Evolutionary conservation across 2,797 vertebrate genomes (phyloP).

Genomic region (Sebastolobus altivelis): DNA sequence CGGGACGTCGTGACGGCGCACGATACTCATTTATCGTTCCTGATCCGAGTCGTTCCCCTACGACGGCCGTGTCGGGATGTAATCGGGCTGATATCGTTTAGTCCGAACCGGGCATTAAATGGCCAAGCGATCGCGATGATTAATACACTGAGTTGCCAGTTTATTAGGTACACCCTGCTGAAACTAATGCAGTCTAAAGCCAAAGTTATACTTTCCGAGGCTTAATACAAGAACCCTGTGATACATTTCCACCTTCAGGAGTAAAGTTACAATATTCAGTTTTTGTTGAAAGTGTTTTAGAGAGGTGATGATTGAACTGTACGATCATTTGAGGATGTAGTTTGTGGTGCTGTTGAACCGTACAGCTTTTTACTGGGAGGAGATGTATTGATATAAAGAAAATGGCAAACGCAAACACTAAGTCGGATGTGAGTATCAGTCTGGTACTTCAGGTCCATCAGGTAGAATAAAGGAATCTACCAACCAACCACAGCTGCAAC

Average conservation of each 20-base stretch:
- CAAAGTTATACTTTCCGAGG: too few relatives aligned
- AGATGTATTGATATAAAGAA: neutral
- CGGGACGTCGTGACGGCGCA: too few relatives aligned
- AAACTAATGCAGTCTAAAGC: neutral
- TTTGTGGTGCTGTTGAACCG: neutral
- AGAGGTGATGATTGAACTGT: neutral
- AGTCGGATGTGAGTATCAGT: neutral
- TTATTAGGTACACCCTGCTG: neutral
- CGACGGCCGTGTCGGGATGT: too few relatives aligned
- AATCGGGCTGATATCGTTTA: too few relatives aligned
- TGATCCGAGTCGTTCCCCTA: too few relatives aligned
- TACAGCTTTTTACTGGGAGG: neutral
- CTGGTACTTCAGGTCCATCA: neutral
- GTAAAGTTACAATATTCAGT: neutral
- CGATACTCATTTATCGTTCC: too few relatives aligned
- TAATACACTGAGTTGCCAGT: neutral
- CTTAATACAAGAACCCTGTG: neutral
- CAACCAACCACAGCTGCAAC: slow-evolving; percentile 5
- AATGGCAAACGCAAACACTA: neutral
- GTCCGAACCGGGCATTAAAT: too few relatives aligned
- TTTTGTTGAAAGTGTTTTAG: neutral
- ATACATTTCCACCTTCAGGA: neutral
- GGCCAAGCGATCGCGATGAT: too few relatives aligned
- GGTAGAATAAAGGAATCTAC: slow-evolving; percentile 7
- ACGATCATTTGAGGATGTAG: neutral